Evolutionary conservation across 2,888 invertebrate genomes (phyloP).

Genomic region (Podabrus alpinus): DNA sequence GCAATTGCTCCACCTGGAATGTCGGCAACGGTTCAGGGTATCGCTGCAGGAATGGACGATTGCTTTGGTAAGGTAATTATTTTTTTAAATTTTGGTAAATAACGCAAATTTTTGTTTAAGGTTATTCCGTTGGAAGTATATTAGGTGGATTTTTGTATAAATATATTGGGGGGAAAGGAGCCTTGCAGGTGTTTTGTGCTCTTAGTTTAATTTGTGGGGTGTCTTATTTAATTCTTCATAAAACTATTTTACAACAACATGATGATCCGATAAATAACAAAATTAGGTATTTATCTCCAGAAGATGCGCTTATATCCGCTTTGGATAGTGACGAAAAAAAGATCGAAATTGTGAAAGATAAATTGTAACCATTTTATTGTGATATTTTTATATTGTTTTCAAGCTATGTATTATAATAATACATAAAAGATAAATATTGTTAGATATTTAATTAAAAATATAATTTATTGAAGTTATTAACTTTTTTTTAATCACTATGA

Average conservation of each 20-base stretch:
- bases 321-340: background rate
- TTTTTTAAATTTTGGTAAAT: constrained; percentile 13
- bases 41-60: constrained; percentile 88
- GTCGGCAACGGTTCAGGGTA: constrained; percentile 83
- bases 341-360: background rate
- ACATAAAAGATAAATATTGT: background rate
- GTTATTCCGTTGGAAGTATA: constrained; percentile 77
- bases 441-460: background rate
- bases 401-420: background rate
- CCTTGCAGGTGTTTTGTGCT: constrained; percentile 59
- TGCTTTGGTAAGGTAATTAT: constrained; percentile 66
- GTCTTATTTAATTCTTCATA: constrained; percentile 54
- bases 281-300: constrained; percentile 38
- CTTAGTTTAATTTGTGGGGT: constrained; percentile 56
- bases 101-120: constrained; percentile 53
- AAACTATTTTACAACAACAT: constrained; percentile 42
- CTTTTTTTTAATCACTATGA: background rate
- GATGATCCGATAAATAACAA: constrained; percentile 20
- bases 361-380: background rate
- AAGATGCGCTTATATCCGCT: constrained; percentile 34
- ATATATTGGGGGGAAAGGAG: constrained; percentile 63
- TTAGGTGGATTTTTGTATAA: constrained; percentile 73
- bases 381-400: background rate
- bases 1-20: constrained; percentile 64
- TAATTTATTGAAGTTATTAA: background rate